phyloP scores from a whole-genome alignment of 2,888 invertebrate genomes.

The Cosmia pyralina region DNA sequence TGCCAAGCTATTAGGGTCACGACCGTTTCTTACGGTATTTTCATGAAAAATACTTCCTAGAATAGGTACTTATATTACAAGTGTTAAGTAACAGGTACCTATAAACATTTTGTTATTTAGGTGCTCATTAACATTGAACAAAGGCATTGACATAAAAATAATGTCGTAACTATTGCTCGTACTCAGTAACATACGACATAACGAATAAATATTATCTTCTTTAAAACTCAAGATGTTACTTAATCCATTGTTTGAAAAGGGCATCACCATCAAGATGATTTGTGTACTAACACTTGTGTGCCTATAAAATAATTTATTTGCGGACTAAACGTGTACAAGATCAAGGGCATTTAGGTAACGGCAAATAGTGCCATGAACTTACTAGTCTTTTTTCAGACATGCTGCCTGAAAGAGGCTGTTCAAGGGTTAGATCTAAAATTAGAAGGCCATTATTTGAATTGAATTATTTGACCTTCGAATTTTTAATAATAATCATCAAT shows the following conservation, averaged over 20 bases:
- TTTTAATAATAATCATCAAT: neutral
- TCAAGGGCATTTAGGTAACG: neutral
- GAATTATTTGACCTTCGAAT: too few relatives aligned
- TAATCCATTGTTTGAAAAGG: slow-evolving; percentile 62
- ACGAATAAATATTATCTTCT: slow-evolving; percentile 20
- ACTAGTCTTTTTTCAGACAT: neutral
- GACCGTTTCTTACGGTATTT: neutral
- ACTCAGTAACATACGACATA: slow-evolving; percentile 6
- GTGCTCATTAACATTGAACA: slow-evolving; percentile 10
- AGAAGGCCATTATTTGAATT: neutral
- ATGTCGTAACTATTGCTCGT: slow-evolving; percentile 6
- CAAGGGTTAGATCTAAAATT: neutral
- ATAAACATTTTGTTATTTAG: neutral
- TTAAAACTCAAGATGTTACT: slow-evolving; percentile 37
- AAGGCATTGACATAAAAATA: slow-evolving; percentile 16
- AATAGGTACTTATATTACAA: neutral
- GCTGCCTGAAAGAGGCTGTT: neutral
- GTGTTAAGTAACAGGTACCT: neutral
- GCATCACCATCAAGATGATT: slow-evolving; percentile 56
- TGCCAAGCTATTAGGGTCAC: slow-evolving; percentile 28
- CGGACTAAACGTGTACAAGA: neutral
- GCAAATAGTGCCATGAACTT: slow-evolving; percentile 6
- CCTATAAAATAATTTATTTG: neutral
- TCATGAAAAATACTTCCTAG: slow-evolving; percentile 2
- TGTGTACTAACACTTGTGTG: slow-evolving; percentile 63